Percentiles rank a stretch among this genome's conserved stretches.
Evolutionary conservation across 2,113 vertebrate species (phyloP).

Genomic region (Cyprinodon brontotheroides): DNA sequence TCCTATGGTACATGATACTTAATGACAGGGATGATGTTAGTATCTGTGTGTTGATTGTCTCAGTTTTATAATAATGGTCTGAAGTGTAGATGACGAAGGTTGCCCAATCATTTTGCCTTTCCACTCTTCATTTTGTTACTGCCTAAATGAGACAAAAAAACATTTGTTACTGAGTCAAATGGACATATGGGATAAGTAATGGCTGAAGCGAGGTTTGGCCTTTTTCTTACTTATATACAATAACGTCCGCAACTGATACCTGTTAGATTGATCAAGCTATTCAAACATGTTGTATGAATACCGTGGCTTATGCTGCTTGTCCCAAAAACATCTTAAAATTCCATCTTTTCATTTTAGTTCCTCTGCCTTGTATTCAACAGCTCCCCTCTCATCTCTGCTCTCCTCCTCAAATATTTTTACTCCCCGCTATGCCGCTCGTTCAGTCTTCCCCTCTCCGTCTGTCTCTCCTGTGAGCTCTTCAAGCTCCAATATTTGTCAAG

Average conservation of each 20-base stretch:
- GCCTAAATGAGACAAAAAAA: background rate
- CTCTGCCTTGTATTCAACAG: conserved; percentile 21
- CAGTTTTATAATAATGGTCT: background rate
- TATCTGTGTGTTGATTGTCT: background rate
- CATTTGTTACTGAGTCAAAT: background rate
- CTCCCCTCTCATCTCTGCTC: conserved; percentile 54
- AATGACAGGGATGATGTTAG: background rate
- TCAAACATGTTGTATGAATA: conserved; percentile 17
- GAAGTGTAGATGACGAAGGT: background rate
- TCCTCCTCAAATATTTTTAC: conserved; percentile 52
- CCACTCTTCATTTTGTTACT: background rate
- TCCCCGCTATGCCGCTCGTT: conserved; percentile 26
- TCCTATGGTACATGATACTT: background rate
- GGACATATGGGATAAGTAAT: background rate
- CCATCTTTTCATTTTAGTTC: conserved; percentile 52
- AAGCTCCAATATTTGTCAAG: conserved; percentile 61
- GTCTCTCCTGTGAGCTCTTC: conserved; percentile 53
- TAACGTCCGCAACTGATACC: conserved; percentile 1
- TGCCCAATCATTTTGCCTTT: background rate
- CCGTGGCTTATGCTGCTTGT: conserved; percentile 18
- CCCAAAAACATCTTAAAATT: conserved; percentile 47
- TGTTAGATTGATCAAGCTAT: background rate
- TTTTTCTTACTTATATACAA: background rate
- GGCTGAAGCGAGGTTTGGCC: background rate
- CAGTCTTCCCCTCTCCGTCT: conserved; percentile 27